Conservation (phyloP, 2,888 invertebrate genomes). For the Brachynemurus nebulosus region DNA sequence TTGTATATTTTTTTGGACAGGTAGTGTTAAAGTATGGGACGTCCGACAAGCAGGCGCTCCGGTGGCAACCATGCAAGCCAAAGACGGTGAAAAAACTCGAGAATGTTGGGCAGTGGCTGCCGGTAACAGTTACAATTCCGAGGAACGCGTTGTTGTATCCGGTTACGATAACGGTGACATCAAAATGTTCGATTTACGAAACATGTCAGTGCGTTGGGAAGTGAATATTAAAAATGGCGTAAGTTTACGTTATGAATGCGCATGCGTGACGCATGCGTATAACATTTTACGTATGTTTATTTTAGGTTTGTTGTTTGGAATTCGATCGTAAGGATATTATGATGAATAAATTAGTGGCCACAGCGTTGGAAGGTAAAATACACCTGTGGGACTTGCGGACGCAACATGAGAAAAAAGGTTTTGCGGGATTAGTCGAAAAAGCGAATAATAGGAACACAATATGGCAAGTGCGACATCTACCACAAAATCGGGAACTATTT, state of each 20-base stretch:
- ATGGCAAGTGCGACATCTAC: slow-evolving; percentile 78
- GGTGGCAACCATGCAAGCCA: slow-evolving; percentile 78
- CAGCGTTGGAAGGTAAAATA: slow-evolving; percentile 83
- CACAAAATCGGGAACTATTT: slow-evolving; percentile 89
- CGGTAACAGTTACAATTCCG: slow-evolving; percentile 77
- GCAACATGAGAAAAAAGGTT: slow-evolving; percentile 76
- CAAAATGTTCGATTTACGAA: slow-evolving; percentile 81
- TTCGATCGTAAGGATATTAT: slow-evolving; percentile 88
- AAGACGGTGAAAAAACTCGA: slow-evolving; percentile 49
- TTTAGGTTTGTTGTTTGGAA: slow-evolving; percentile 63
- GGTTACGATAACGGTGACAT: slow-evolving; percentile 96
- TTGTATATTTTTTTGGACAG: slow-evolving; percentile 28
- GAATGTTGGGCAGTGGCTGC: slow-evolving; percentile 94
- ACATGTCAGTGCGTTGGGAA: slow-evolving; percentile 78
- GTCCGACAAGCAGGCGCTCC: slow-evolving; percentile 77
- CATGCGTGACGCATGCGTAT: no score
- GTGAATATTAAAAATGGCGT: slow-evolving; percentile 83
- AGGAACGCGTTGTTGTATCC: slow-evolving; percentile 74
- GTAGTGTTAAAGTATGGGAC: slow-evolving; percentile 90
- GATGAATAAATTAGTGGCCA: slow-evolving; percentile 89
- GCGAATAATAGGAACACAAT: slow-evolving; percentile 51
- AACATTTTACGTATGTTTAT: no score
- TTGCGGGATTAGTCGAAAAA: slow-evolving; percentile 43
- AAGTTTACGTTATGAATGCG: slow-evolving; percentile 28
- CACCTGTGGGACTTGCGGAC: slow-evolving; percentile 81